Conservation (phyloP, 2,113 vertebrate species). For the Antechinus stuartii region DNA sequence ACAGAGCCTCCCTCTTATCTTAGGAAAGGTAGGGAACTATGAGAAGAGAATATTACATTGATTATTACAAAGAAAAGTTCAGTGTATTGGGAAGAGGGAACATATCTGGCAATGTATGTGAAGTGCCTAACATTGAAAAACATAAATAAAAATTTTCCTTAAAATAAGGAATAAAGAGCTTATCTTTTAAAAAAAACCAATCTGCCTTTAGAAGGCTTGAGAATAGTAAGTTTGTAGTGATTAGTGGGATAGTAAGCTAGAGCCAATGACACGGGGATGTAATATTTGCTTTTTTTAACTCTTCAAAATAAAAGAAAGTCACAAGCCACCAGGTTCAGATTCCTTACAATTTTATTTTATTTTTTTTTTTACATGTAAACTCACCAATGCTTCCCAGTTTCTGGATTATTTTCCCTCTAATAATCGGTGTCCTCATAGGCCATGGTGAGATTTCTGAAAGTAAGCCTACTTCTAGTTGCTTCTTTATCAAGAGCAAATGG, state of each 20-base stretch:
- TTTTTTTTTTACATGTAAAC: neutral
- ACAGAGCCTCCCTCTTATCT: no score
- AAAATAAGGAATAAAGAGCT: neutral
- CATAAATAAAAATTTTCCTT: neutral
- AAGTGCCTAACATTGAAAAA: no score
- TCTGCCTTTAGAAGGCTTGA: constrained; percentile 6
- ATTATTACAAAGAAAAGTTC: neutral
- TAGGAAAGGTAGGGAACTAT: neutral
- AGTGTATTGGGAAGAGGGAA: neutral
- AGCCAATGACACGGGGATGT: neutral
- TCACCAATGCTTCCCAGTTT: neutral
- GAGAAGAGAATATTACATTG: neutral
- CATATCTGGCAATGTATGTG: neutral
- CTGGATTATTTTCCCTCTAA: neutral
- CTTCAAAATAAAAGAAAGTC: neutral
- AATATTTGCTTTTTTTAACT: neutral
- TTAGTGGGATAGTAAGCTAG: neutral
- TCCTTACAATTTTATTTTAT: neutral
- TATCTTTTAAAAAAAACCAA: neutral
- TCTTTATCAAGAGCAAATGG: neutral
- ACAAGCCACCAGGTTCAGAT: neutral
- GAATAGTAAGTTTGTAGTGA: neutral
- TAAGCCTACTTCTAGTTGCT: neutral
- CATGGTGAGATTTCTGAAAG: neutral
- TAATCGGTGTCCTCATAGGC: neutral